Evolutionary conservation across 2,888 invertebrate species (phyloP).

Genomic region (Orchestes rusci): DNA sequence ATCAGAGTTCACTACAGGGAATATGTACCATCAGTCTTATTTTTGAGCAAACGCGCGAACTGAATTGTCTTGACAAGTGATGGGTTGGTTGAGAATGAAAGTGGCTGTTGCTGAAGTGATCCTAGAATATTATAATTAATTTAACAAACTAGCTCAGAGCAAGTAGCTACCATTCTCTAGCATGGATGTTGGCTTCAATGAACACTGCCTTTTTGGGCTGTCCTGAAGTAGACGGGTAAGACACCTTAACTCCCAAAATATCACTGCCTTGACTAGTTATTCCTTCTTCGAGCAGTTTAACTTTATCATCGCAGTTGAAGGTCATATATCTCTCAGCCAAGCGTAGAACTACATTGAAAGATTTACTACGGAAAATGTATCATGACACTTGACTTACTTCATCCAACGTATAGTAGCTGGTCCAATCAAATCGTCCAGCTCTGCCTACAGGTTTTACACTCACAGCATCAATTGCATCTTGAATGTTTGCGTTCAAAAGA

Average conservation of each 20-base stretch:
- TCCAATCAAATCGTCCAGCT: slow-evolving; percentile 49
- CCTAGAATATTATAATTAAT: slow-evolving; percentile 29
- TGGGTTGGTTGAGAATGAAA: slow-evolving; percentile 58
- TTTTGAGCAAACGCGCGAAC: slow-evolving; percentile 52
- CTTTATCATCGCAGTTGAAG: slow-evolving; percentile 45
- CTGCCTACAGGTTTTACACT: slow-evolving; percentile 38
- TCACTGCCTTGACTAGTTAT: slow-evolving; percentile 52
- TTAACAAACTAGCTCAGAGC: not conserved
- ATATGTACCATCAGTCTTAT: slow-evolving; percentile 69
- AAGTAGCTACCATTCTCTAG: slow-evolving; percentile 38
- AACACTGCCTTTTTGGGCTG: slow-evolving; percentile 55
- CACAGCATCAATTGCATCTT: slow-evolving; percentile 45
- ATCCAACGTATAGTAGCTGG: slow-evolving; percentile 50
- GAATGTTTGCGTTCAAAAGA: slow-evolving; percentile 52
- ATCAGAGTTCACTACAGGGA: slow-evolving; percentile 68
- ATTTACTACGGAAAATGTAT: not conserved
- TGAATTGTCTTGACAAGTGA: slow-evolving; percentile 52
- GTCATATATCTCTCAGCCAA: slow-evolving; percentile 52
- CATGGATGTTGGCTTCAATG: slow-evolving; percentile 53
- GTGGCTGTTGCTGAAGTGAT: slow-evolving; percentile 37
- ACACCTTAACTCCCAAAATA: slow-evolving; percentile 52
- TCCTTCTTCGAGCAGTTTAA: slow-evolving; percentile 50
- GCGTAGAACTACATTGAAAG: slow-evolving; percentile 22
- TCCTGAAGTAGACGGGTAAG: slow-evolving; percentile 45
- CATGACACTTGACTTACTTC: slow-evolving; percentile 34